Conservation (phyloP, 92 coral and sea anemone species). For the Virgularia gustaviana region DNA sequence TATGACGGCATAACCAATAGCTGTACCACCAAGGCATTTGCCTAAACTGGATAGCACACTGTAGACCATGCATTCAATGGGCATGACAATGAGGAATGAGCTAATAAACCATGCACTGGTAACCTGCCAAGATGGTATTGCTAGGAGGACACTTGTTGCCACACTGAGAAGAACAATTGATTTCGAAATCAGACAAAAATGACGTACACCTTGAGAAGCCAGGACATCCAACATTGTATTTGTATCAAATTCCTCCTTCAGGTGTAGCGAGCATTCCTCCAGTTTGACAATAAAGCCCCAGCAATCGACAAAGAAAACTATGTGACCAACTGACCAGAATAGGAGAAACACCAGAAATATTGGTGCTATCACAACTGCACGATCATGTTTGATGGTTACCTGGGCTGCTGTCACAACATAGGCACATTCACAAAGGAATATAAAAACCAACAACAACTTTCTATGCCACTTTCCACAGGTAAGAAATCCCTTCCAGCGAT, state of each 20-base stretch:
- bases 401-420: conserved; percentile 65
- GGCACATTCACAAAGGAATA: conserved; percentile 47
- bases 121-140: conserved; percentile 78
- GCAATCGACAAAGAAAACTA: conserved; percentile 76
- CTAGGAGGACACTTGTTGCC: conserved; percentile 63
- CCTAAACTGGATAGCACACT: conserved; percentile 86
- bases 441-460: conserved; percentile 51
- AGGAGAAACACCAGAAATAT: conserved; percentile 63
- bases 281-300: conserved; percentile 93
- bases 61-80: conserved; percentile 77
- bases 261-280: conserved; percentile 75
- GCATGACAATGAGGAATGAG: conserved; percentile 71
- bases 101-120: conserved; percentile 73
- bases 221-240: conserved; percentile 80
- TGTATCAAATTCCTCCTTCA: conserved; percentile 66
- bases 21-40: conserved; percentile 94
- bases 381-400: conserved; percentile 55
- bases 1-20: conserved; percentile 93
- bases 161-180: conserved; percentile 74
- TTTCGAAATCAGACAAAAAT: conserved; percentile 89
- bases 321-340: conserved; percentile 80
- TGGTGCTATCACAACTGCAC: conserved; percentile 69
- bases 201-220: conserved; percentile 91
- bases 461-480: conserved; percentile 69
- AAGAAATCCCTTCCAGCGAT: conserved; percentile 79